Evolutionary conservation across 2,888 invertebrate genomes (phyloP), one percentile per base, ranked within the genome.

Genomic region (Seladonia tumulorum): DNA sequence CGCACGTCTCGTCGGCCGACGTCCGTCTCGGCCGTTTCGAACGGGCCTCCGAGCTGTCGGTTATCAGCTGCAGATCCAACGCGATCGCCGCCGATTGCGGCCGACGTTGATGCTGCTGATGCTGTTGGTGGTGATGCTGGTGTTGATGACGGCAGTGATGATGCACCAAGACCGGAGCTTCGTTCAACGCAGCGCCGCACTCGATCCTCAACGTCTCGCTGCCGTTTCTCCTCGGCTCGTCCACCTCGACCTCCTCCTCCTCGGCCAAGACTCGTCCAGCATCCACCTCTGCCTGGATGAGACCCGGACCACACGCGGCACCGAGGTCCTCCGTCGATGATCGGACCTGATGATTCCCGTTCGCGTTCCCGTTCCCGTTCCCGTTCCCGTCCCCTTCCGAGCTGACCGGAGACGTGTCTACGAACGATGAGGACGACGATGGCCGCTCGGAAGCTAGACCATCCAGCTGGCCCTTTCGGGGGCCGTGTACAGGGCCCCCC

Each of bases 401-500:
- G n/a, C 70, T 76, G 35, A 66, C 66, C 73, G 35, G 47, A 66
- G 35, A 71, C 45, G 53, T 29, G 66, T 72, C 77, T 80, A 85
- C 79, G 53, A 53, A 10, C 53, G 53, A 53, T 22, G 42, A 42
- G 42, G 85, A 76, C 66, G 87, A 88, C 70, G 87, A 87, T 79
- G 88, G 89, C 83, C 82, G 86, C 89, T 87, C 88, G 85, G n/a
- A 63, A 81, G 87, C 85, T 82, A 88, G 84, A 90, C 89, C 91
- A 91, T 92, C 90, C 87, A 91, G 89, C 89, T 88, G 93, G 91
- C 92, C 93, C 93, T 91, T 90, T 90, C 86, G 94, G 93, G 93
- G 94, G 93, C 93, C 93, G 90, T 90, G 81, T 76, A 76, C 88
- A 85, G 91, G 93, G 92, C 93, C 94, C 93, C 93, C 93, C 89